These are phyloP conservation scores for Agrochola lychnidis DNA, from an alignment of 2,888 invertebrate species.

Conservation along the genomic window DNA sequence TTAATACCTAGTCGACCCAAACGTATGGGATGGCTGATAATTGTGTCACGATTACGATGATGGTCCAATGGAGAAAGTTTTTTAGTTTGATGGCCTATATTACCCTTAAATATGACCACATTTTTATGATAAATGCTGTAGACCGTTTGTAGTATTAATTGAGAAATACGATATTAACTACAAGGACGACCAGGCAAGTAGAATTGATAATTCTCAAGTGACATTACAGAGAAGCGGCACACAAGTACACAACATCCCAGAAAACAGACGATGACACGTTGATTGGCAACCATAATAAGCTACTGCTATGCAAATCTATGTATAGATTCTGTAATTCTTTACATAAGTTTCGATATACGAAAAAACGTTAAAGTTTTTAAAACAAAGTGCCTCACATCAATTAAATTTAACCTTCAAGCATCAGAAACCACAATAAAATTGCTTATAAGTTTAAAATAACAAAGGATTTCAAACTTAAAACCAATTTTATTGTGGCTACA, in stretches of 20 bases:
- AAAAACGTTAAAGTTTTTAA: neutral
- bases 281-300: neutral
- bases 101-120: too few species aligned
- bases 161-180: neutral
- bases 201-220: slow-evolving; percentile 5
- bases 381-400: neutral
- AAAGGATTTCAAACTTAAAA: too few species aligned
- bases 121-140: neutral
- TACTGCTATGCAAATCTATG: neutral
- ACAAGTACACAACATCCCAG: neutral
- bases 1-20: too few species aligned
- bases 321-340: neutral
- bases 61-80: too few species aligned
- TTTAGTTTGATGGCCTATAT: too few species aligned
- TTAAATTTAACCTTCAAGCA: neutral
- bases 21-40: too few species aligned
- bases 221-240: neutral
- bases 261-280: neutral
- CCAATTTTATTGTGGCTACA: slow-evolving; percentile 11
- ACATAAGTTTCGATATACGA: neutral
- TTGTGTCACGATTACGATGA: too few species aligned
- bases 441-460: slow-evolving; percentile 32
- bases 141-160: neutral
- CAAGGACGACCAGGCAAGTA: neutral
- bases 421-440: slow-evolving; percentile 11